A percentile compares a stretch with the other conserved stretches of the same genome.
phyloP scores from a whole-genome alignment of 2,113 vertebrate genomes.

The Lophotis ruficrista region DNA sequence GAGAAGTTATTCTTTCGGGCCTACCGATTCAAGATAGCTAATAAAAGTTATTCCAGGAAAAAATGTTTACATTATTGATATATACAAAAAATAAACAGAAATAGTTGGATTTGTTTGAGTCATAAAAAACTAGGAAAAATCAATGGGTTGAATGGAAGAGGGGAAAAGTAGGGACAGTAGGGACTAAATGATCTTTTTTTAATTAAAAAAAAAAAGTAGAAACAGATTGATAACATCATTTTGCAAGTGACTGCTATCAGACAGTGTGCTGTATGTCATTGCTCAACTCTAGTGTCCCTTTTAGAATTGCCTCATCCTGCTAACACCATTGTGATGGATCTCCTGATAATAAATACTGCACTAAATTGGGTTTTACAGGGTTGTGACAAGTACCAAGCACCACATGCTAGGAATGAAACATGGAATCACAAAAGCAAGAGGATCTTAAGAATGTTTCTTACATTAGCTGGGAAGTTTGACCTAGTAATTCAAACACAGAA shows the following conservation, averaged over 20 bases:
- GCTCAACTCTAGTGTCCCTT: background rate
- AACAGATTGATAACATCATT: background rate
- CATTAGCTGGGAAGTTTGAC: background rate
- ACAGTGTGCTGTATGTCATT: background rate
- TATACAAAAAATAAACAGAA: background rate
- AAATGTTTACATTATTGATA: background rate
- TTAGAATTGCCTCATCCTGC: background rate
- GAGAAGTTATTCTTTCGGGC: background rate
- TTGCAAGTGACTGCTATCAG: background rate
- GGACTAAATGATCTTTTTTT: rapidly evolving
- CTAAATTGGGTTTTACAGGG: background rate
- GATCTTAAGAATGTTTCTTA: background rate
- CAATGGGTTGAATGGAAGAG: background rate
- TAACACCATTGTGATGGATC: background rate
- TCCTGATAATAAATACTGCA: background rate
- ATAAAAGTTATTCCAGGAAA: background rate
- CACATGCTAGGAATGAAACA: background rate
- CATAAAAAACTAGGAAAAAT: background rate
- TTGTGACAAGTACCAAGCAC: background rate
- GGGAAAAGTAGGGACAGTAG: background rate
- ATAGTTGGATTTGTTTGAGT: background rate
- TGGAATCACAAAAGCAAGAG: background rate
- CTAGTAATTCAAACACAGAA: background rate
- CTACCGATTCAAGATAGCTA: background rate
- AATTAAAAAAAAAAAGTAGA: background rate